These are phyloP conservation scores for Gallinago paraguaiae DNA, from an alignment of 2,113 vertebrate genomes.

Conservation along the genomic window DNA sequence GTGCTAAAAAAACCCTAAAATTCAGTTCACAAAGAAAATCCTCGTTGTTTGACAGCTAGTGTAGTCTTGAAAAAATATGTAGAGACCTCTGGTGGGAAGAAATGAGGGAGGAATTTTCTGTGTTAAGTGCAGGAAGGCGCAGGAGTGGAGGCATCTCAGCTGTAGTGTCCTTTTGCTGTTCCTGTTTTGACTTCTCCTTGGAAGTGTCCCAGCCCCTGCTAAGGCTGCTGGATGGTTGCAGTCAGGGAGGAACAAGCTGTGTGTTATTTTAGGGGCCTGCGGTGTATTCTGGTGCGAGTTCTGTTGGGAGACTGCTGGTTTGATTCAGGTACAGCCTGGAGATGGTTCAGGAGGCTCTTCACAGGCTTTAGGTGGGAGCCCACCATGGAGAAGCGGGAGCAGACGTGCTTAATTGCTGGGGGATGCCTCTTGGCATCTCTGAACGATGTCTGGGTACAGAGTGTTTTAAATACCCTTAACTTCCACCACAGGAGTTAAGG, in stretches of 20 bases:
- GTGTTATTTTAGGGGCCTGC: background rate
- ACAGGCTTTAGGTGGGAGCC: background rate
- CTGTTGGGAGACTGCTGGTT: background rate
- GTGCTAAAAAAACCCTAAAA: background rate
- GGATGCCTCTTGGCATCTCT: background rate
- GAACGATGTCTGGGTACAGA: background rate
- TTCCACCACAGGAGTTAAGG: background rate
- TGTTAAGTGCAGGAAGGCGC: background rate
- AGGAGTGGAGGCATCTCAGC: background rate
- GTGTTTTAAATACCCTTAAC: background rate
- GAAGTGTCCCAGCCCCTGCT: background rate
- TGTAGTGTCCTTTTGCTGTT: background rate
- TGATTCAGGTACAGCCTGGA: background rate
- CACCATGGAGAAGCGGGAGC: background rate
- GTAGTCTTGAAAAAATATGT: background rate
- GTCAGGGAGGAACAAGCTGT: background rate
- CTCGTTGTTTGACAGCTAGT: background rate
- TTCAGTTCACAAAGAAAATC: background rate
- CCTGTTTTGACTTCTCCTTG: background rate
- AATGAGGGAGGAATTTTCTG: background rate
- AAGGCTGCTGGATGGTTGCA: background rate
- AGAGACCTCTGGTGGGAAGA: slow-evolving; percentile 17
- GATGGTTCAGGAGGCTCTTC: background rate
- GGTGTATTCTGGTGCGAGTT: rapidly evolving
- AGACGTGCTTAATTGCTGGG: background rate